These are phyloP conservation scores for Sebastes vulpes DNA, from an alignment of 2,797 vertebrate genomes.

Conservation along the genomic window DNA sequence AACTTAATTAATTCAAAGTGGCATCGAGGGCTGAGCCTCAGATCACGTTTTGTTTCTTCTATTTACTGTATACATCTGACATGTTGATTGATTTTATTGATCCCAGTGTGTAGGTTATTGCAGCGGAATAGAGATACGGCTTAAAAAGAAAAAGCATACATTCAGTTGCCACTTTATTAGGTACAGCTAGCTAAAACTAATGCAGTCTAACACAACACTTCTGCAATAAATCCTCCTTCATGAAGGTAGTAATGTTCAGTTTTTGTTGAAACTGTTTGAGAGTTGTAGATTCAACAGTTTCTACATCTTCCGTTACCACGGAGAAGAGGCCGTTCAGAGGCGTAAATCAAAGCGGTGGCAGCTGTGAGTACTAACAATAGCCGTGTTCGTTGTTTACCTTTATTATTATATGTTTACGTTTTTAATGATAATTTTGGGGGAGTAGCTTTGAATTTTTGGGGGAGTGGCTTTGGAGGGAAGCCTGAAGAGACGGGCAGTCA, in stretches of 20 bases:
- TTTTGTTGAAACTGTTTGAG: background rate
- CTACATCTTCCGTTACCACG: background rate
- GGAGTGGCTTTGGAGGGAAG: too few species aligned
- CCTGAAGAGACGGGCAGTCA: too few species aligned
- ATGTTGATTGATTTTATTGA: background rate
- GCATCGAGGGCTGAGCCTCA: background rate
- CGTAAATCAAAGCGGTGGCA: background rate
- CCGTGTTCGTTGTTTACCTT: too few species aligned
- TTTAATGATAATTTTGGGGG: too few species aligned
- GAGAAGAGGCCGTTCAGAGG: background rate
- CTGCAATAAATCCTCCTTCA: background rate
- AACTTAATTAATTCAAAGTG: slow-evolving; percentile 40
- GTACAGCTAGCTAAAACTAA: background rate
- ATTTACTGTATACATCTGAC: background rate
- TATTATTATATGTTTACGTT: too few species aligned
- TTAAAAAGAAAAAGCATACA: background rate
- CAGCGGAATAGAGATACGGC: background rate
- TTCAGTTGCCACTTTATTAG: background rate
- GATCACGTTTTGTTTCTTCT: background rate
- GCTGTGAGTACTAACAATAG: background rate
- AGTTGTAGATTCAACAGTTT: background rate
- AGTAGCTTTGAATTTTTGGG: too few species aligned
- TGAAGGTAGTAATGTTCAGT: background rate
- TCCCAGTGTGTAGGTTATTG: background rate
- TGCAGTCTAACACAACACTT: too few species aligned